Percentiles rank a stretch among this genome's conserved stretches.
Conservation (phyloP, 1,140 invertebrate species). For the Oryzaephilus surinamensis region DNA sequence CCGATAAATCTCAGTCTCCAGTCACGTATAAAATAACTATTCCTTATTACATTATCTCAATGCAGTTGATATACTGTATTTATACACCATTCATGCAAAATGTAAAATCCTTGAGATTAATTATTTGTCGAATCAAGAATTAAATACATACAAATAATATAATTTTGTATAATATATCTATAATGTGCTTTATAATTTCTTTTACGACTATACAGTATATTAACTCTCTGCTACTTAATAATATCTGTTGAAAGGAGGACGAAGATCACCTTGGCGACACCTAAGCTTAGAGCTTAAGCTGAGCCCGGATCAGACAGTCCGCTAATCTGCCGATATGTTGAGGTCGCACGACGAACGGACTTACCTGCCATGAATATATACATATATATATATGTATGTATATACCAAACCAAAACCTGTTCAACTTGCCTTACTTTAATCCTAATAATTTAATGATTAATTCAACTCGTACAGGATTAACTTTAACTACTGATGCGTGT, state of each 20-base stretch:
- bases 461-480: conserved; percentile 28
- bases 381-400: too few species aligned
- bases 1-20: conserved; percentile 10
- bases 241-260: conserved; percentile 7
- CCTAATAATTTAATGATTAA: conserved; percentile 30
- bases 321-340: conserved; percentile 31
- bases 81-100: background rate
- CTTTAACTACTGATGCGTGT: conserved; percentile 31
- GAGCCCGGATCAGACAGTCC: conserved; percentile 26
- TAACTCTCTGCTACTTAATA: too few species aligned
- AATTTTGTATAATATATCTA: too few species aligned
- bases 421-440: conserved; percentile 25
- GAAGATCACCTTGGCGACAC: conserved; percentile 27
- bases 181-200: too few species aligned
- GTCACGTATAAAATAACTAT: background rate
- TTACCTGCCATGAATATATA: conserved; percentile 19
- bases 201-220: too few species aligned
- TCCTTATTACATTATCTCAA: background rate
- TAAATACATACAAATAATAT: too few species aligned
- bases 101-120: background rate
- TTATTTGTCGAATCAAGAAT: too few species aligned
- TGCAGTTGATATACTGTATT: too few species aligned
- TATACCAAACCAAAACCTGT: too few species aligned
- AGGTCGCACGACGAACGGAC: conserved; percentile 22
- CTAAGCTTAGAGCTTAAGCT: conserved; percentile 17